phyloP scores from a whole-genome alignment of 1,140 invertebrate species.

The Neelides sp. region DNA sequence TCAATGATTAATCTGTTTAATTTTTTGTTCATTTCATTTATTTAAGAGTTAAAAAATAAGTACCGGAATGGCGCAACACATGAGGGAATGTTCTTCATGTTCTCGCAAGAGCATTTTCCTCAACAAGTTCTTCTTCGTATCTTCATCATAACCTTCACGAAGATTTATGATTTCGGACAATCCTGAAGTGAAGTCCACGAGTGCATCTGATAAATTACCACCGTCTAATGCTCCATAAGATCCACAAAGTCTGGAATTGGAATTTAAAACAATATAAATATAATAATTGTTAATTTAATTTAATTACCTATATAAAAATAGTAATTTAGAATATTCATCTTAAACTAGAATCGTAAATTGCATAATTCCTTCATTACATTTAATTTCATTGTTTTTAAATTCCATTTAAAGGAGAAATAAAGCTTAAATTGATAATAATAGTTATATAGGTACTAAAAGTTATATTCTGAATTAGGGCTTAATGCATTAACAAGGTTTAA shows the following conservation, averaged over 20 bases:
- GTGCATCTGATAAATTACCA: constrained; percentile 52
- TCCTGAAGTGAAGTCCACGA: constrained; percentile 63
- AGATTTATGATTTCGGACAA: constrained; percentile 45
- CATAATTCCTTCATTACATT: no score
- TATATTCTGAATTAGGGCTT: no score
- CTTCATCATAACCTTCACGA: constrained; percentile 36
- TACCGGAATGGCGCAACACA: constrained; percentile 58
- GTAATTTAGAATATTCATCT: no score
- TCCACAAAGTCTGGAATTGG: constrained; percentile 41
- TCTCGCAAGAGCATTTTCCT: constrained; percentile 49
- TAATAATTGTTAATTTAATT: constrained; percentile 1
- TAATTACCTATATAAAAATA: no score
- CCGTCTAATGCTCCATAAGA: constrained; percentile 59
- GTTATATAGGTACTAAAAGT: background rate
- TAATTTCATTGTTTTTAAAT: no score
- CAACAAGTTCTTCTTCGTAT: constrained; percentile 41
- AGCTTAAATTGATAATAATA: constrained; percentile 6
- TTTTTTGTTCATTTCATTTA: no score
- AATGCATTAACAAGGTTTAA: no score
- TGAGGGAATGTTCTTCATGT: constrained; percentile 47
- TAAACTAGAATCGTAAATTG: no score
- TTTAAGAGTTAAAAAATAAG: background rate
- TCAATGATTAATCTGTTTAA: background rate
- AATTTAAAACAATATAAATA: background rate
- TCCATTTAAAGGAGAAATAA: no score